Conservation (phyloP, 2,113 vertebrate genomes). For the Alouatta palliata region DNA sequence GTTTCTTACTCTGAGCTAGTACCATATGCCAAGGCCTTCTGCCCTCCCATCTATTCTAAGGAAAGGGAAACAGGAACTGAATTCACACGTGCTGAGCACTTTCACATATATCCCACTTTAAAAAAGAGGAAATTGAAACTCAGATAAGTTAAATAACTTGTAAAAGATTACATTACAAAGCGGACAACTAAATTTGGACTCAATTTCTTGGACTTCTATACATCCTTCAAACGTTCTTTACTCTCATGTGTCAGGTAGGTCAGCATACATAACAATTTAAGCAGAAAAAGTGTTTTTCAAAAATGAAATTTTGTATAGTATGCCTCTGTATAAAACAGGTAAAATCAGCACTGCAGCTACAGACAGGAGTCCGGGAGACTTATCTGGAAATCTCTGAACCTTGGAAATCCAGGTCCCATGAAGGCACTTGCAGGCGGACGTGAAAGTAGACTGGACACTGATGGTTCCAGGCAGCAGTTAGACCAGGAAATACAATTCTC, state of each 20-base stretch:
- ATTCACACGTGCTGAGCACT: background rate
- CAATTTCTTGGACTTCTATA: background rate
- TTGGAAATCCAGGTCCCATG: background rate
- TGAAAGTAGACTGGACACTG: background rate
- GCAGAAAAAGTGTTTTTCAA: background rate
- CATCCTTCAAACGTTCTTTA: background rate
- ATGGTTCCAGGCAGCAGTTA: background rate
- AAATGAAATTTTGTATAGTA: background rate
- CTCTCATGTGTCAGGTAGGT: background rate
- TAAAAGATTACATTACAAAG: background rate
- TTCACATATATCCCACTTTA: background rate
- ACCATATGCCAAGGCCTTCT: background rate
- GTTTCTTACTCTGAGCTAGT: background rate
- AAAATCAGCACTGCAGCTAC: background rate
- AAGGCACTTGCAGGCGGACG: too few relatives aligned
- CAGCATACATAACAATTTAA: background rate
- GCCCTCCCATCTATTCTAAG: background rate
- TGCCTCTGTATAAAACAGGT: background rate
- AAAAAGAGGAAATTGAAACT: background rate
- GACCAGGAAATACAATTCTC: background rate
- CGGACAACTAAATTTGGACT: background rate
- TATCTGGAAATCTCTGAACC: background rate
- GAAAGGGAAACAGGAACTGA: background rate
- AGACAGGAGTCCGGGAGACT: background rate
- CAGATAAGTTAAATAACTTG: background rate